Conservation (phyloP, 2,888 invertebrate species). For the Diplolepis rosae region DNA sequence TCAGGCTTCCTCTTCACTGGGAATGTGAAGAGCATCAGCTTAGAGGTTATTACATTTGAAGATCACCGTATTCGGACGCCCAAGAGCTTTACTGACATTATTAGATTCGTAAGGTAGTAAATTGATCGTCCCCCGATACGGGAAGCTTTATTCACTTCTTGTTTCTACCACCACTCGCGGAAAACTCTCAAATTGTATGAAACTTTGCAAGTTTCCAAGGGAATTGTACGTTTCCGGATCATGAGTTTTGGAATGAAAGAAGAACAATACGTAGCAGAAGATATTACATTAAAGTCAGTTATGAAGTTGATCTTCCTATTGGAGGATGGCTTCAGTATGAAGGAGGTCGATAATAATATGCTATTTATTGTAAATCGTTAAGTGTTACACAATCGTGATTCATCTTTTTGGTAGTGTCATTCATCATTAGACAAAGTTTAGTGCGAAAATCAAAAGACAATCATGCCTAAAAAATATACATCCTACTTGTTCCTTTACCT, state of each 20-base stretch:
- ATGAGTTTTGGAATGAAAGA: neutral
- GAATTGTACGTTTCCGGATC: neutral
- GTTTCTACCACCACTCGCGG: neutral
- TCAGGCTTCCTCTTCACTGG: constrained; percentile 93
- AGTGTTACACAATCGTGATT: neutral
- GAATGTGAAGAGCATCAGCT: constrained; percentile 88
- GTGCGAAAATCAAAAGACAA: neutral
- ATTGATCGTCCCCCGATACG: constrained; percentile 26
- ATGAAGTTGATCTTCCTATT: constrained; percentile 16
- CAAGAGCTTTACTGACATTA: constrained; percentile 38
- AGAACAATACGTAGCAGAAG: constrained; percentile 2
- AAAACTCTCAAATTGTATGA: neutral
- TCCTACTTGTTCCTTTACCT: no score
- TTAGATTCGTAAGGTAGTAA: constrained; percentile 30
- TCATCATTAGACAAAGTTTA: neutral
- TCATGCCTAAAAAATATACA: no score
- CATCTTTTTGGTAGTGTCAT: neutral
- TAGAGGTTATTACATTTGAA: neutral
- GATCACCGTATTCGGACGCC: constrained; percentile 11
- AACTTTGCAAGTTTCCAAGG: neutral
- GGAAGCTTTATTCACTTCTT: neutral
- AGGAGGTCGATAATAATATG: neutral
- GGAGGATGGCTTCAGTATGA: neutral
- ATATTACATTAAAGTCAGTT: constrained; percentile 5
- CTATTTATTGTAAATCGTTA: constrained; percentile 18